Evolutionary conservation across 2,888 invertebrate genomes (phyloP).

Genomic region (Drosophila peninsularis): DNA sequence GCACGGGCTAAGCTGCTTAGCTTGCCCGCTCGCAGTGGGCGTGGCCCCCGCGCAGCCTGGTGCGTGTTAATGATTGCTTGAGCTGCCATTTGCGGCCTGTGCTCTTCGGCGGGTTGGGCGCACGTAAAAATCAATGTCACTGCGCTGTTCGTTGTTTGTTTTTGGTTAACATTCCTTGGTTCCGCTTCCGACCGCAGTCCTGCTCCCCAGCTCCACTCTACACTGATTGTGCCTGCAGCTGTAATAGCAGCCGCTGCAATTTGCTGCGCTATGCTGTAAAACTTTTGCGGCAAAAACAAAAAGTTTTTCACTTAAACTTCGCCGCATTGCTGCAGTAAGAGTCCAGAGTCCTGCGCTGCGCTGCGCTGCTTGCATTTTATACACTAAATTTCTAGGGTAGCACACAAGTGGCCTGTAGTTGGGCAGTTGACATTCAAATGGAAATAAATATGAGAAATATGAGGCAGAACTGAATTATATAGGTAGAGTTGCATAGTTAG

Average conservation of each 20-base stretch:
- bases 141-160: conserved; percentile 76
- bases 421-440: background rate
- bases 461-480: too few species aligned
- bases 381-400: conserved; percentile 15
- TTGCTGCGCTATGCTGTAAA: conserved; percentile 69
- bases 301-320: conserved; percentile 79
- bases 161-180: conserved; percentile 75
- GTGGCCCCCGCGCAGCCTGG: conserved; percentile 6
- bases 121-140: conserved; percentile 76
- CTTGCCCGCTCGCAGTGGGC: conserved; percentile 25
- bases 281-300: conserved; percentile 71
- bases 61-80: conserved; percentile 79
- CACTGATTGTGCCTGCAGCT: conserved; percentile 66
- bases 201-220: background rate
- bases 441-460: background rate
- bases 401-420: background rate
- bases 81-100: conserved; percentile 71
- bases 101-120: conserved; percentile 37
- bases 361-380: conserved; percentile 26
- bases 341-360: conserved; percentile 31
- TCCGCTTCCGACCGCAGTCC: conserved; percentile 57
- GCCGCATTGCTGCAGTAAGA: conserved; percentile 71
- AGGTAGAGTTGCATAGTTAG: too few species aligned
- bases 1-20: conserved; percentile 69
- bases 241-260: conserved; percentile 72